phyloP scores from a whole-genome alignment of 2,113 vertebrate genomes.

The Muntiacus muntjak region DNA sequence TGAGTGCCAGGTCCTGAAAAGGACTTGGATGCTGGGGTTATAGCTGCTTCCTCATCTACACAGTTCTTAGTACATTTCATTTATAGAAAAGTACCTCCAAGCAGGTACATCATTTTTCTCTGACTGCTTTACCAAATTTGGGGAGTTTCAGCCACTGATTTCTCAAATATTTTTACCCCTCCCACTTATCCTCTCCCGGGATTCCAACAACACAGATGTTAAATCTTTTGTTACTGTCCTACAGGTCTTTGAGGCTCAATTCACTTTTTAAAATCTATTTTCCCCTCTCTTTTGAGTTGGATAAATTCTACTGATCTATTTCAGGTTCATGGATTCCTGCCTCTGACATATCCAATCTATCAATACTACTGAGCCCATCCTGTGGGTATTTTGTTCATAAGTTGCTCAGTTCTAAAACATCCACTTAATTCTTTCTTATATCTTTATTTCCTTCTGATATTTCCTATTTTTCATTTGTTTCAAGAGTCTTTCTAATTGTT shows the following conservation, averaged over 20 bases:
- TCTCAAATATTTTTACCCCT: not conserved
- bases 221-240: not conserved
- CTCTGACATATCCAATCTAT: not conserved
- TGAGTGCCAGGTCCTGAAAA: not conserved
- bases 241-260: not conserved
- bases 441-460: not conserved
- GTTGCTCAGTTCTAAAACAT: constrained; percentile 1
- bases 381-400: not conserved
- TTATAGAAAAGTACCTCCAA: not conserved
- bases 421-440: not conserved
- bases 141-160: not conserved
- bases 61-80: not conserved
- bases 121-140: not conserved
- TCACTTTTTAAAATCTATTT: not conserved
- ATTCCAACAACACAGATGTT: not conserved
- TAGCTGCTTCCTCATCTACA: not conserved
- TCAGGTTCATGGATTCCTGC: not conserved
- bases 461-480: not conserved
- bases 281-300: not conserved
- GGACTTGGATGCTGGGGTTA: not conserved
- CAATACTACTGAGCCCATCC: not conserved
- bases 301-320: not conserved
- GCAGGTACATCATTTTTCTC: not conserved
- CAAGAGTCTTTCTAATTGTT: not conserved
- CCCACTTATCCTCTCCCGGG: not conserved